A percentile compares a stretch with the other conserved stretches of the same genome.
phyloP scores from a whole-genome alignment of 2,888 invertebrate genomes.

The Trissolcus japonicus region DNA sequence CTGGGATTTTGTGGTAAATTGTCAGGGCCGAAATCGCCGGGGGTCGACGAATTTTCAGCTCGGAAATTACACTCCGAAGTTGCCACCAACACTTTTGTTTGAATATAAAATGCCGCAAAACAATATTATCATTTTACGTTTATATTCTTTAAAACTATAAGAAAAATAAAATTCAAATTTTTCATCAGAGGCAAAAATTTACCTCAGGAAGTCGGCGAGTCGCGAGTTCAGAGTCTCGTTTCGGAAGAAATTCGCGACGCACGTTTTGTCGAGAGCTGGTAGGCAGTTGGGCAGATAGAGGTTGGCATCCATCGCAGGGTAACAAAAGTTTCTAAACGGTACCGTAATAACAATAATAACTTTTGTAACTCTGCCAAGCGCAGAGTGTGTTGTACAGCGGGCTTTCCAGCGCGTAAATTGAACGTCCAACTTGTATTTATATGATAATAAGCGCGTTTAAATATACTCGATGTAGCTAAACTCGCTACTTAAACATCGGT shows the following conservation, averaged over 20 bases:
- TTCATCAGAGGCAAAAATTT: too few relatives aligned
- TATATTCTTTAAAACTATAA: too few relatives aligned
- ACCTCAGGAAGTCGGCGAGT: background rate
- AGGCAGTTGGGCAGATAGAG: slow-evolving; percentile 52
- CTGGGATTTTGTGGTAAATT: slow-evolving; percentile 68
- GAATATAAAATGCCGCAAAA: slow-evolving; percentile 55
- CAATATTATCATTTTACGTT: slow-evolving; percentile 38
- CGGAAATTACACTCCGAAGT: slow-evolving; percentile 59
- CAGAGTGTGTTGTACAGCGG: slow-evolving; percentile 57
- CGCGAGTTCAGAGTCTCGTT: slow-evolving; percentile 25
- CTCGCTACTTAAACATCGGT: slow-evolving; percentile 74
- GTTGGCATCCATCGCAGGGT: slow-evolving; percentile 67
- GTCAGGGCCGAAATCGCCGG: slow-evolving; percentile 61
- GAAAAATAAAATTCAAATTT: background rate
- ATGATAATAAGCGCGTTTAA: slow-evolving; percentile 76
- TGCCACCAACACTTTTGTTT: slow-evolving; percentile 54
- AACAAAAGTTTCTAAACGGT: slow-evolving; percentile 76
- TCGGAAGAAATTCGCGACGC: slow-evolving; percentile 36
- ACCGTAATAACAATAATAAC: slow-evolving; percentile 76
- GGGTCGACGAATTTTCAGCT: slow-evolving; percentile 50
- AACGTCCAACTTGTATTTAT: slow-evolving; percentile 76
- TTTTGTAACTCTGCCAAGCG: slow-evolving; percentile 72
- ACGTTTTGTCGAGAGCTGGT: slow-evolving; percentile 29
- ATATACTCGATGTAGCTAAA: slow-evolving; percentile 74
- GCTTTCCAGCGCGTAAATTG: slow-evolving; percentile 73